phyloP scores from a whole-genome alignment of 2,888 invertebrate species.

The Athrips mouffetella region DNA sequence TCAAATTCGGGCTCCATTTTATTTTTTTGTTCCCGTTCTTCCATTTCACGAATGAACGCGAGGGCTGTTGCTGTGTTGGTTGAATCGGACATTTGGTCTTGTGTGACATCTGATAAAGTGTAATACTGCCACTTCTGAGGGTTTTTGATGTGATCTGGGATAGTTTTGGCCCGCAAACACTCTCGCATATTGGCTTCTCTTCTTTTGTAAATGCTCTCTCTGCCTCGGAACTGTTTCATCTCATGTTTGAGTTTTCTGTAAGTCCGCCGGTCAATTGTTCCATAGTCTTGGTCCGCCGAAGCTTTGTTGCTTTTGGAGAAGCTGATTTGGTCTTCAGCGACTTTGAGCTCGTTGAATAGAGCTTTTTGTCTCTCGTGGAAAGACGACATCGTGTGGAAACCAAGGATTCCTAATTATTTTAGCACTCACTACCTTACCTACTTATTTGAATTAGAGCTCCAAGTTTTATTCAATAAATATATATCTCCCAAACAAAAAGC shows the following conservation, averaged over 20 bases:
- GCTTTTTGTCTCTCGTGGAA: constrained; percentile 82
- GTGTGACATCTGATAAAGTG: constrained; percentile 85
- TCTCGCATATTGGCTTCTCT: constrained; percentile 81
- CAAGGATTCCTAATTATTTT: neutral
- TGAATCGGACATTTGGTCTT: constrained; percentile 86
- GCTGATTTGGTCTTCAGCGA: constrained; percentile 78
- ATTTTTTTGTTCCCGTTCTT: constrained; percentile 61
- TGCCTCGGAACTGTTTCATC: constrained; percentile 81
- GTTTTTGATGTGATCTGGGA: constrained; percentile 79
- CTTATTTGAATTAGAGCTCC: no score
- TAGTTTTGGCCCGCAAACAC: constrained; percentile 69
- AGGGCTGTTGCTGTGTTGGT: constrained; percentile 88
- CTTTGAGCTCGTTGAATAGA: constrained; percentile 82
- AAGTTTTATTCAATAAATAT: no score
- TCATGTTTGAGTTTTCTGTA: constrained; percentile 66
- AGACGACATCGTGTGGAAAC: constrained; percentile 48
- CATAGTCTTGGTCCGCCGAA: constrained; percentile 45
- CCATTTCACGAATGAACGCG: constrained; percentile 84
- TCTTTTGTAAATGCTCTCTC: constrained; percentile 89
- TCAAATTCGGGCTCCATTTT: constrained; percentile 45
- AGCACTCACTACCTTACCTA: no score
- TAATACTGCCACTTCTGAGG: constrained; percentile 92
- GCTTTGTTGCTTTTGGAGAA: constrained; percentile 57
- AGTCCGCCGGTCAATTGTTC: constrained; percentile 50
- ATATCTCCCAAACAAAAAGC: neutral